A percentile compares a stretch with the other conserved stretches of the same genome.
Evolutionary conservation across 2,113 vertebrate species (phyloP).

Genomic region (Semicossyphus pulcher): DNA sequence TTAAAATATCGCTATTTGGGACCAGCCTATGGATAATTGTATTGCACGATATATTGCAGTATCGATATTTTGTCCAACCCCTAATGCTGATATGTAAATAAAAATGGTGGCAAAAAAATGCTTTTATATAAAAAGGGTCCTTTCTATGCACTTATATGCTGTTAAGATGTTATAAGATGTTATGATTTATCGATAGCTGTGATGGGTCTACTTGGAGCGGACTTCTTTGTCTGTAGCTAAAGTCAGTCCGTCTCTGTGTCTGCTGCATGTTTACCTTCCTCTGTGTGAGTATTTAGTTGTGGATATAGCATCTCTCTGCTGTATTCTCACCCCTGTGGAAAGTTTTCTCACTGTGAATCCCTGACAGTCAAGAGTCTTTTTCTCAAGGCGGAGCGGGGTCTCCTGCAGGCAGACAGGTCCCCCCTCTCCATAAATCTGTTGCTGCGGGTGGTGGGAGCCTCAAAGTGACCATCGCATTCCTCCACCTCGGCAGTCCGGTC

Average conservation of each 20-base stretch:
- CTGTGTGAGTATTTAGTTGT: slow-evolving; percentile 53
- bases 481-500: slow-evolving; percentile 34
- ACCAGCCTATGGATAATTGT: too few relatives aligned
- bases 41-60: too few relatives aligned
- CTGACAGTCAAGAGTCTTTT: neutral
- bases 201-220: too few relatives aligned
- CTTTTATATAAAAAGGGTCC: too few relatives aligned
- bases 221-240: too few relatives aligned
- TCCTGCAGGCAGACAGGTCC: neutral
- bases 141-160: too few relatives aligned
- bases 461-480: slow-evolving; percentile 3
- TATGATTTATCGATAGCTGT: too few relatives aligned
- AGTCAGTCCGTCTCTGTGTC: slow-evolving; percentile 25
- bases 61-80: too few relatives aligned
- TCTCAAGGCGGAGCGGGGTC: neutral
- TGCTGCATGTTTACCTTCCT: slow-evolving; percentile 9
- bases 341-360: slow-evolving; percentile 25
- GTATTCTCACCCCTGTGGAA: slow-evolving; percentile 54
- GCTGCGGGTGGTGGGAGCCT: slow-evolving; percentile 36
- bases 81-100: too few relatives aligned
- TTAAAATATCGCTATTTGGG: too few relatives aligned
- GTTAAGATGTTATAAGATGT: too few relatives aligned
- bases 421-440: slow-evolving; percentile 49
- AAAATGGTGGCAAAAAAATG: too few relatives aligned
- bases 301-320: slow-evolving; percentile 63